Evolutionary conservation across 2,113 vertebrate genomes (phyloP), one percentile per base, ranked within the genome.

Genomic region (Macquaria australasica): DNA sequence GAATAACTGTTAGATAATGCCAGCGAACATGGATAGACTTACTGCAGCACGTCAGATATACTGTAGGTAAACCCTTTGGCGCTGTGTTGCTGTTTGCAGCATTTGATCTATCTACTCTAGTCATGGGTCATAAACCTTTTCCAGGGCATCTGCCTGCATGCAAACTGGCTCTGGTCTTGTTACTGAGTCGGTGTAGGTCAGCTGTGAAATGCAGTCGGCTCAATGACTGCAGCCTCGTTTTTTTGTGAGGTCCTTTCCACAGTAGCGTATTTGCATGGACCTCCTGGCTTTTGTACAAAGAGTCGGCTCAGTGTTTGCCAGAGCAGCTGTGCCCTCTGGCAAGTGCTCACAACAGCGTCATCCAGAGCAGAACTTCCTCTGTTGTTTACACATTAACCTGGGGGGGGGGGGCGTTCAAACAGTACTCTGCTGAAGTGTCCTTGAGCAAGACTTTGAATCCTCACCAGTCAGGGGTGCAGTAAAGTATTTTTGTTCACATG

Each of bases 321-420:
- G 67, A 88, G 88, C 91, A 92, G 91, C 90, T 94, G 91, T 79
- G 75, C 69, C 89, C 81, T 85, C 80, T 58, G 77, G 75, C 82
- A 68, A 77, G 71, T 23, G 59, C 68, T 60, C 67, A 41, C 72
- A 55, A 34, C 79, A 60, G 45, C 55, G 11, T 88, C 77, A 85
- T 89, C 86, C 80, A 78, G 82, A 83, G 85, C 80, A 83, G 80
- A 77, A 56, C 76, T 62, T 62, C 53, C 56, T 43, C 56, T 81
- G 86, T 88, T 82, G 34, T 39, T 6, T 83, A 85, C 67, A 79
- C 73, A 21, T 77, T 77, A 67, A 88, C 39, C 77, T 59, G 11
- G 51, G 21, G 55, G 2, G 56, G 66, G 62, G 48, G 72, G 20
- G 7, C 0, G 10, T 39, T 84, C 53, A 64, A 50, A 56, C 48